Conservation (phyloP, 2,797 vertebrate genomes). For the Enteromius mattozi region DNA sequence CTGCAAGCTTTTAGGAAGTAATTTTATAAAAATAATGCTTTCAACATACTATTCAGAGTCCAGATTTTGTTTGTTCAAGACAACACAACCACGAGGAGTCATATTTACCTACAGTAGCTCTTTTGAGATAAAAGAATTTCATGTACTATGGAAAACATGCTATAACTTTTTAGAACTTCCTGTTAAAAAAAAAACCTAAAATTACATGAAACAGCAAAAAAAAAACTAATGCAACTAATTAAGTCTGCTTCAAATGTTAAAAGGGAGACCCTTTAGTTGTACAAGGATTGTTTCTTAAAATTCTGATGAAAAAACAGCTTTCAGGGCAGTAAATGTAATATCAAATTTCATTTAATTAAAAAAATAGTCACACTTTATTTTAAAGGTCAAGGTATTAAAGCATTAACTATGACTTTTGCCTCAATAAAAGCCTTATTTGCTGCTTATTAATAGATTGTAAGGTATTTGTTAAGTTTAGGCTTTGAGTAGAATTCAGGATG, state of each 20-base stretch:
- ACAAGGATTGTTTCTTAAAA: no score
- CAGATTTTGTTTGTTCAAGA: not conserved
- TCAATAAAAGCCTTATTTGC: no score
- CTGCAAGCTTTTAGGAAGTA: not conserved
- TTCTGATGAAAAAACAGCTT: not conserved
- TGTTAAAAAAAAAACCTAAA: not conserved
- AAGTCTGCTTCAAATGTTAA: not conserved
- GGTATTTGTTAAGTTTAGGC: no score
- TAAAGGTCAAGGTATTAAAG: no score
- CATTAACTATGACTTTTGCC: no score
- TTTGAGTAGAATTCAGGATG: no score
- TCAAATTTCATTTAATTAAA: not conserved
- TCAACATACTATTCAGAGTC: not conserved
- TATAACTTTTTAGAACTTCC: not conserved
- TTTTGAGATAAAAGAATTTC: not conserved
- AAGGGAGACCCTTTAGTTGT: not conserved
- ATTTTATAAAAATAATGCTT: conserved; percentile 12
- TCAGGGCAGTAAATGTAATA: not conserved
- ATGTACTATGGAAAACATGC: not conserved
- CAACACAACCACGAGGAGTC: not conserved
- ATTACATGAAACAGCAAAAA: not conserved
- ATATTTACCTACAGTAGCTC: not conserved
- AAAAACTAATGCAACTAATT: not conserved
- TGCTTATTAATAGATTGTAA: no score
- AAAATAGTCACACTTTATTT: no score